phyloP scores from a whole-genome alignment of 1,140 invertebrate species.

The Drosophila ananassae region DNA sequence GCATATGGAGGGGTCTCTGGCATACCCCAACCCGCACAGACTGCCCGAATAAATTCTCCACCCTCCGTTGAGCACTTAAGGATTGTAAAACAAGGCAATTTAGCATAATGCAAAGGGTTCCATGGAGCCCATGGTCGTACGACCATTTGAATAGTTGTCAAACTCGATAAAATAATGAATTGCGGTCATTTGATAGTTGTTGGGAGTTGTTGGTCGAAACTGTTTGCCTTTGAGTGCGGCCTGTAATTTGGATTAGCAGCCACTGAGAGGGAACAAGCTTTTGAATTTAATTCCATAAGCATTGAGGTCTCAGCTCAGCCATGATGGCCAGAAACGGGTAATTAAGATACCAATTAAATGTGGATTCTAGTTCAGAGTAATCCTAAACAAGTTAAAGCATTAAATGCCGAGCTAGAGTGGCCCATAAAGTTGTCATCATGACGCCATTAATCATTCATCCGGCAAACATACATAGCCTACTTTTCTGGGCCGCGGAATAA shows the following conservation, averaged over 20 bases:
- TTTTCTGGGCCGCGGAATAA: conserved; percentile 1
- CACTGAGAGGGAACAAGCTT: conserved; percentile 21
- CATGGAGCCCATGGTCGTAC: conserved; percentile 11
- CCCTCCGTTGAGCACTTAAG: conserved; percentile 45
- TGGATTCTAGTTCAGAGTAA: not conserved
- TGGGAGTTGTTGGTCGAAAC: conserved; percentile 24
- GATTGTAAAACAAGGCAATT: conserved; percentile 60
- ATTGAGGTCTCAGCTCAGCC: not conserved
- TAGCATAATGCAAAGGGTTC: conserved; percentile 48
- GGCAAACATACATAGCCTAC: conserved; percentile 8
- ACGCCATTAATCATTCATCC: not conserved
- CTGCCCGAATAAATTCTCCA: conserved; percentile 5
- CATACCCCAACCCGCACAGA: not conserved
- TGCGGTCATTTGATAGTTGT: conserved; percentile 45
- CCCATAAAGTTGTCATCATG: not conserved
- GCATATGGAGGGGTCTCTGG: conserved; percentile 37
- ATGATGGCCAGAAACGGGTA: conserved; percentile 1
- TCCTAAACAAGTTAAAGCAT: not conserved
- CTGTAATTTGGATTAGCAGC: conserved; percentile 29
- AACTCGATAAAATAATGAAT: conserved; percentile 53
- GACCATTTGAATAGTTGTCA: conserved; percentile 50
- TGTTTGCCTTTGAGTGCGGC: conserved; percentile 21
- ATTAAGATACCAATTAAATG: conserved; percentile 16
- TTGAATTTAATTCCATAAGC: conserved; percentile 42
- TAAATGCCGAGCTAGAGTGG: not conserved